These are phyloP conservation scores for Drosophila carrolli DNA, from an alignment of 1,140 invertebrate species.

Conservation along the genomic window DNA sequence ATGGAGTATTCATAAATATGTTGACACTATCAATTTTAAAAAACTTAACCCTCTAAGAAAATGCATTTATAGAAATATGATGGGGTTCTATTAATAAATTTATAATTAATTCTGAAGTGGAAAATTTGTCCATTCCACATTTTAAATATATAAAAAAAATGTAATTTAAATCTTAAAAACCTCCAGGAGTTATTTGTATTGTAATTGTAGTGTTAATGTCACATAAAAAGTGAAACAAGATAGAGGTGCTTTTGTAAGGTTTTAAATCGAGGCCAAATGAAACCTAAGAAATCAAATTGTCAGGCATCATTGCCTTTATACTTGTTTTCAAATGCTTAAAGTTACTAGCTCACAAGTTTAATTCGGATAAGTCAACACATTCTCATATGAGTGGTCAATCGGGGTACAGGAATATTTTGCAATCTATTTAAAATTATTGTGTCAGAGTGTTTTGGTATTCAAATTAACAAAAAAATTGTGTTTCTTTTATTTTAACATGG, in stretches of 20 bases:
- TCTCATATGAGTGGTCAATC: not conserved
- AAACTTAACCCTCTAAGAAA: constrained; percentile 19
- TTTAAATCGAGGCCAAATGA: constrained; percentile 25
- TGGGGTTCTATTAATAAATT: too few species aligned
- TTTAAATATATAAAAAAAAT: not conserved
- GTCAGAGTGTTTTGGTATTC: not conserved
- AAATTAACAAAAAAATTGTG: not conserved
- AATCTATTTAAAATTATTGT: too few species aligned
- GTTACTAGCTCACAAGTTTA: not conserved
- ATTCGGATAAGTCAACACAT: not conserved
- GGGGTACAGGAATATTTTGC: not conserved
- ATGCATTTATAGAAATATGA: too few species aligned
- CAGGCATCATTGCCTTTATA: constrained; percentile 37
- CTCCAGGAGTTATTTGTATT: not conserved
- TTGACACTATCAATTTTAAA: constrained; percentile 9
- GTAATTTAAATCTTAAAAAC: not conserved
- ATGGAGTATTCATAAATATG: constrained; percentile 24
- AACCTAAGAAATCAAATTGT: constrained; percentile 32
- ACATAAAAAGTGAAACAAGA: constrained; percentile 24
- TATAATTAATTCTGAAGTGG: not conserved
- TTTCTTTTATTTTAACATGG: not conserved
- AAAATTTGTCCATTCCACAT: not conserved
- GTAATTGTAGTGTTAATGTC: constrained; percentile 22
- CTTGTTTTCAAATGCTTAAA: not conserved
- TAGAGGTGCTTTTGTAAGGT: constrained; percentile 35